These are phyloP conservation scores for Apis cerana DNA, from an alignment of 1,140 invertebrate genomes.

Conservation along the genomic window DNA sequence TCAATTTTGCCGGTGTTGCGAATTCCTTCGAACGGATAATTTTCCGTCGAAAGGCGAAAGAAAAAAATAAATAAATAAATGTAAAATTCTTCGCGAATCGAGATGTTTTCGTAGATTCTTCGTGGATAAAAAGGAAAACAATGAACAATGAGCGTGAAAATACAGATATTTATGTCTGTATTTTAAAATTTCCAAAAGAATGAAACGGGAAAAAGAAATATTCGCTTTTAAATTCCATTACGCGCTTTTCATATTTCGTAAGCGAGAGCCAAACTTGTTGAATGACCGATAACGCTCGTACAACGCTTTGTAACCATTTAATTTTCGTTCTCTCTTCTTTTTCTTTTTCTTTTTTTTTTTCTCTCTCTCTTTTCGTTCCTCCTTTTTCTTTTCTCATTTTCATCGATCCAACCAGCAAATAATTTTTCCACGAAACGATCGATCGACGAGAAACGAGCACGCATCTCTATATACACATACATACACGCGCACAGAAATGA, in stretches of 20 bases:
- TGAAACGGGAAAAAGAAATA: neutral
- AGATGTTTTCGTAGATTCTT: neutral
- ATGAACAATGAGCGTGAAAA: neutral
- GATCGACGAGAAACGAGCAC: neutral
- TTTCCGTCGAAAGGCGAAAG: too few relatives aligned
- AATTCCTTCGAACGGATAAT: neutral
- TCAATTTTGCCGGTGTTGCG: neutral
- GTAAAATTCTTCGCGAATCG: neutral
- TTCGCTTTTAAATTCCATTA: slow-evolving; percentile 16
- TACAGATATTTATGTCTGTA: neutral
- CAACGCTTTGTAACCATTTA: neutral
- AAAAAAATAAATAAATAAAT: too few relatives aligned
- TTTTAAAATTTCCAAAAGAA: neutral
- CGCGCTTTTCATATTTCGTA: neutral
- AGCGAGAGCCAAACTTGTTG: neutral
- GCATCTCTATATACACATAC: neutral
- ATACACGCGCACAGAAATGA: slow-evolving; percentile 33
- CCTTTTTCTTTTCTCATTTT: neutral
- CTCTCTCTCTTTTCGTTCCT: neutral
- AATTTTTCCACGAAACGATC: neutral
- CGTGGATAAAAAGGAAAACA: neutral
- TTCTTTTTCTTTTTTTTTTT: neutral
- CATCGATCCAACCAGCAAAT: neutral
- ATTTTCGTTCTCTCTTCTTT: neutral
- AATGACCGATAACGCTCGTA: neutral